A percentile compares a stretch with the other conserved stretches of the same genome.
phyloP scores from a whole-genome alignment of 2,888 invertebrate genomes.

The Panopea generosa region DNA sequence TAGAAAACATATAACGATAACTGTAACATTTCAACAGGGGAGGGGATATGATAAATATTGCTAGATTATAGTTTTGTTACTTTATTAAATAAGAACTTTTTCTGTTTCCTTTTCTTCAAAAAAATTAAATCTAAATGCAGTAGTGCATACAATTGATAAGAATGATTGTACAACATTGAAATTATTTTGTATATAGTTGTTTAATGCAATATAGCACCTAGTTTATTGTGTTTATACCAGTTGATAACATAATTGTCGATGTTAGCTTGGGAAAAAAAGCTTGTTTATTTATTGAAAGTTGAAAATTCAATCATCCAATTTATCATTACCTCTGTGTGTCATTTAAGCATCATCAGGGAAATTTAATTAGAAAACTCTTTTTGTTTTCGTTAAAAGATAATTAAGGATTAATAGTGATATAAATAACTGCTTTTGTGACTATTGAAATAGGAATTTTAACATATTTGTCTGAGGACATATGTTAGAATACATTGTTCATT shows the following conservation, averaged over 20 bases:
- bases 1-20: neutral
- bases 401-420: neutral
- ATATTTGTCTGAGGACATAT: constrained; percentile 3
- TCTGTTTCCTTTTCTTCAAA: constrained; percentile 3
- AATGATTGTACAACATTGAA: neutral
- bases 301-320: neutral
- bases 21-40: neutral
- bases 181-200: constrained; percentile 1
- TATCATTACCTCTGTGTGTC: constrained; percentile 1
- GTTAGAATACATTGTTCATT: constrained; percentile 3
- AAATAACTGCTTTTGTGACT: constrained; percentile 3
- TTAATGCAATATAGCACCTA: no score
- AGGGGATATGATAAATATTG: neutral
- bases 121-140: constrained; percentile 3
- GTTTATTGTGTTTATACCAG: no score
- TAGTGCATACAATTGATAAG: constrained; percentile 2
- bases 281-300: no score
- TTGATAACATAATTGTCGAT: no score
- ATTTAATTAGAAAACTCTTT: constrained; percentile 2
- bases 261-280: no score
- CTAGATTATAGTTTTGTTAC: constrained; percentile 3
- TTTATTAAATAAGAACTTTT: constrained; percentile 1
- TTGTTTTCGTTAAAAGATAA: constrained; percentile 3
- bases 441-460: constrained; percentile 2
- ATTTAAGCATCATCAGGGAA: constrained; percentile 2